A percentile compares a stretch with the other conserved stretches of the same genome.
These are phyloP conservation scores for Anticlea derivata DNA, from an alignment of 2,888 invertebrate species.

Conservation along the genomic window DNA sequence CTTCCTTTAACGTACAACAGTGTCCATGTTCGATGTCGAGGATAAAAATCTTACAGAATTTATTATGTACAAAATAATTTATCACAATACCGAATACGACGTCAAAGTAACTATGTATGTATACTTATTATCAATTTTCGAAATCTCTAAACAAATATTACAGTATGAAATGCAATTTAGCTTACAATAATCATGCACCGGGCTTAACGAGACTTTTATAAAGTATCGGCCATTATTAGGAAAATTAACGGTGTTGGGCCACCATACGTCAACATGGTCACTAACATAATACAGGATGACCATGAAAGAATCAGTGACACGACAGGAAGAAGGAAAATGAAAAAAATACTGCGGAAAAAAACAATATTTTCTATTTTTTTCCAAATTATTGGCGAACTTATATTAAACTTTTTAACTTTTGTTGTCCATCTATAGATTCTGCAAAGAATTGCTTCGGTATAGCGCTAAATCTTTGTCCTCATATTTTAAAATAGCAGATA, in stretches of 20 bases:
- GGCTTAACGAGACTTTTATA: constrained; percentile 38
- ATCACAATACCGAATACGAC: constrained; percentile 51
- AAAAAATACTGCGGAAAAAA: too few species aligned
- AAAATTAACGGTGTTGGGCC: too few species aligned
- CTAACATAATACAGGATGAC: too few species aligned
- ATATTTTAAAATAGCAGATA: neutral
- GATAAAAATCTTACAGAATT: constrained; percentile 49
- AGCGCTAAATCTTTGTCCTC: neutral
- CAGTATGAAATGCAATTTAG: constrained; percentile 59
- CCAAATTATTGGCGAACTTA: too few species aligned
- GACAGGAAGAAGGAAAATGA: too few species aligned
- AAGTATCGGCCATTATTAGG: neutral
- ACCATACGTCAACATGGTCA: too few species aligned
- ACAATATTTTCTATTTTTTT: too few species aligned
- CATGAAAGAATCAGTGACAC: too few species aligned
- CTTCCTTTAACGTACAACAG: constrained; percentile 1
- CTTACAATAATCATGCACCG: constrained; percentile 62
- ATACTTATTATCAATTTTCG: constrained; percentile 64
- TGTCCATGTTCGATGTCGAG: constrained; percentile 43
- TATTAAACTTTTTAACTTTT: too few species aligned
- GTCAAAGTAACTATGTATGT: constrained; percentile 48
- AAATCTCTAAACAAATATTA: constrained; percentile 60
- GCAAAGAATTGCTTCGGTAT: neutral
- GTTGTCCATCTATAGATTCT: neutral
- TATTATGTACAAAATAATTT: constrained; percentile 49